Percentiles rank a stretch among this genome's conserved stretches.
These are phyloP conservation scores for Heterotis niloticus DNA, from an alignment of 2,113 vertebrate species.

Conservation along the genomic window DNA sequence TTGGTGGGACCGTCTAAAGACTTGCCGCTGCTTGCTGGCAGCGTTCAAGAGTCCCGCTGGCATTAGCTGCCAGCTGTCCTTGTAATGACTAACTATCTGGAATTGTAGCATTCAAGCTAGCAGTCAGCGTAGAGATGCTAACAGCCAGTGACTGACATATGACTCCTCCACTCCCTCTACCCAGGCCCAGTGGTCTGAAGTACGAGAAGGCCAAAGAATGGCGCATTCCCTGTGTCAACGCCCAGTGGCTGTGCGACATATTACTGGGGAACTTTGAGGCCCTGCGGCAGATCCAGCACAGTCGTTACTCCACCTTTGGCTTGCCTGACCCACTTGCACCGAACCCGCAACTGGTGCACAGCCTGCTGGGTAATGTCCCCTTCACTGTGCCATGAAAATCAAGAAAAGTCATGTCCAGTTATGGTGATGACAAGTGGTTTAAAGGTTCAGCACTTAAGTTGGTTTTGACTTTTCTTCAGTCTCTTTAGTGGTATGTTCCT, in stretches of 20 bases:
- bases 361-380: constrained; percentile 72
- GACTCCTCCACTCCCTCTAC: not conserved
- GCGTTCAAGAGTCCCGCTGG: too few species aligned
- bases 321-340: constrained; percentile 84
- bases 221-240: constrained; percentile 93
- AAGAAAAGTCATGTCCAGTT: too few species aligned
- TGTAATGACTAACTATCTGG: too few species aligned
- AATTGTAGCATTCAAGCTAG: too few species aligned
- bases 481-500: too few species aligned
- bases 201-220: constrained; percentile 96
- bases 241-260: constrained; percentile 91
- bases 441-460: not conserved
- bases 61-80: too few species aligned
- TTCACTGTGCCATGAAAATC: too few species aligned
- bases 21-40: too few species aligned
- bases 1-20: too few species aligned
- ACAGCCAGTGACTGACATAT: not conserved
- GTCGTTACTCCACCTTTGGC: constrained; percentile 76
- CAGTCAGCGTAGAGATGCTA: not conserved
- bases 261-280: constrained; percentile 90
- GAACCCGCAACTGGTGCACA: constrained; percentile 77
- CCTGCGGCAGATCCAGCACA: constrained; percentile 81
- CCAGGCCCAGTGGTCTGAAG: constrained; percentile 82
- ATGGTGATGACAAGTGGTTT: not conserved
- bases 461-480: too few species aligned